Conservation (phyloP, 2,797 vertebrate species). For the Anabacerthia variegaticeps region DNA sequence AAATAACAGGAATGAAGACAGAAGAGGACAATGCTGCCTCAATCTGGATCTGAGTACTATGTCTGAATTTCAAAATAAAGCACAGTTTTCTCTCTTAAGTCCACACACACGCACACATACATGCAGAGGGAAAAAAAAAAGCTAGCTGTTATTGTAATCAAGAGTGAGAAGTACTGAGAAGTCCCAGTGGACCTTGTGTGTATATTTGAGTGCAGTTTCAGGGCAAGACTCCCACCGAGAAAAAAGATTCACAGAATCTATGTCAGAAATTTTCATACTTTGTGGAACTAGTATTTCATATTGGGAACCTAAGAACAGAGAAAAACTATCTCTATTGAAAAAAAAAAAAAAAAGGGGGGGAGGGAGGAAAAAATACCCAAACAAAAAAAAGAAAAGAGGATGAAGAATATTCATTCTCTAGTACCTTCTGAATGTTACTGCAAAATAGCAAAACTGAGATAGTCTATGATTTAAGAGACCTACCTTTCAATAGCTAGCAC, state of each 20-base stretch:
- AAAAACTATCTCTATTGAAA: neutral
- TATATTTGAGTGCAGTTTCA: neutral
- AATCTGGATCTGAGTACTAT: neutral
- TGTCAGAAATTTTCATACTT: neutral
- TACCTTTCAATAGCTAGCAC: conserved; percentile 31
- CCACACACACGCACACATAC: neutral
- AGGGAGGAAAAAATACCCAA: too few relatives aligned
- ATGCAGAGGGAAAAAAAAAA: neutral
- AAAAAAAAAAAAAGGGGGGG: neutral
- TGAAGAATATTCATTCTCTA: neutral
- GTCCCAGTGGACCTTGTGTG: neutral
- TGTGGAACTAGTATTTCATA: neutral
- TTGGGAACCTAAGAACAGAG: neutral
- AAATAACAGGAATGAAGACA: neutral
- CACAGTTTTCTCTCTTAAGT: neutral
- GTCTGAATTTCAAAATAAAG: neutral
- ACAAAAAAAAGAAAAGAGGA: neutral
- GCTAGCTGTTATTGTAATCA: neutral
- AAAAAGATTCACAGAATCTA: neutral
- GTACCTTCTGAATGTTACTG: neutral
- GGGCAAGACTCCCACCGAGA: neutral
- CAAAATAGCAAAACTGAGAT: neutral
- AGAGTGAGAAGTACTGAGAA: neutral
- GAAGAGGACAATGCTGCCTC: neutral
- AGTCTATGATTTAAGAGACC: conserved; percentile 22